phyloP scores from a whole-genome alignment of 2,888 invertebrate species.

The Tigriopus californicus region DNA sequence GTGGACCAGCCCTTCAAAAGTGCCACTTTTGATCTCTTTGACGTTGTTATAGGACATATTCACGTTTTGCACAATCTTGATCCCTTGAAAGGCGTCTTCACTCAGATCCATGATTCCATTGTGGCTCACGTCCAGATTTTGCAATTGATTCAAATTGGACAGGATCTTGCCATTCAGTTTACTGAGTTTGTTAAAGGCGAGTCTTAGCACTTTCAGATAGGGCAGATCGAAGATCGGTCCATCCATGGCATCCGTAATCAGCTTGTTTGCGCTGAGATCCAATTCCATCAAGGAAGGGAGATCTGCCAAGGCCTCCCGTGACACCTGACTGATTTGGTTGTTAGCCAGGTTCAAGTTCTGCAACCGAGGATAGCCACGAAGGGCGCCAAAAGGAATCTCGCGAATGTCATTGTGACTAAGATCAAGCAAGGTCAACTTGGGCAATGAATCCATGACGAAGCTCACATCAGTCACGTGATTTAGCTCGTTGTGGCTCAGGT shows the following conservation, averaged over 20 bases:
- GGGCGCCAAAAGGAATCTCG: conserved; percentile 12
- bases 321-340: conserved; percentile 7
- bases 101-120: conserved; percentile 7
- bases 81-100: conserved; percentile 1
- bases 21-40: neutral
- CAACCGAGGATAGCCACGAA: conserved; percentile 10
- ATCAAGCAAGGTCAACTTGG: conserved; percentile 3
- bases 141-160: neutral
- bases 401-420: conserved; percentile 9
- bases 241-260: neutral
- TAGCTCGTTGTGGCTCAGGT: conserved; percentile 7
- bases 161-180: neutral
- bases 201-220: conserved; percentile 1
- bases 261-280: conserved; percentile 9
- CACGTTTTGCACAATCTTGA: neutral
- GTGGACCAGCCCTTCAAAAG: neutral
- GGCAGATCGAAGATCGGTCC: conserved; percentile 4
- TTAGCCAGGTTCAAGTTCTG: neutral
- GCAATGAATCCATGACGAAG: conserved; percentile 13
- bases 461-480: conserved; percentile 6
- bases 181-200: conserved; percentile 7
- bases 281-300: conserved; percentile 4
- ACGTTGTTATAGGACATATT: conserved; percentile 9
- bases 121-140: neutral
- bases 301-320: neutral